A percentile compares a stretch with the other conserved stretches of the same genome.
These are phyloP conservation scores for Orientallactaga bullata DNA, from an alignment of 2,113 vertebrate genomes.

Conservation along the genomic window DNA sequence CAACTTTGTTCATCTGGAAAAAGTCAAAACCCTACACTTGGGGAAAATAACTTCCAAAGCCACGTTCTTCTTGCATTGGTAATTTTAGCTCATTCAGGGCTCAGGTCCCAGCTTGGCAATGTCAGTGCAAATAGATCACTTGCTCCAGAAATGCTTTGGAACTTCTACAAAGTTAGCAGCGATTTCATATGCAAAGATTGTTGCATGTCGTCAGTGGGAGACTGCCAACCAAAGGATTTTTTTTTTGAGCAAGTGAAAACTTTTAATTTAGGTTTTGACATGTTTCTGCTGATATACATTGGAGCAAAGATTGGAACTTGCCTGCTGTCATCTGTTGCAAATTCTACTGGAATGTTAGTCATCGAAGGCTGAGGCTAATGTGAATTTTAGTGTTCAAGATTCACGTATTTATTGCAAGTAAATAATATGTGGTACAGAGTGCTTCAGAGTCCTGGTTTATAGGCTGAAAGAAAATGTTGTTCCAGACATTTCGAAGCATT, in stretches of 20 bases:
- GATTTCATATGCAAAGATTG: slow-evolving; percentile 80
- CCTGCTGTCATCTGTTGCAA: slow-evolving; percentile 78
- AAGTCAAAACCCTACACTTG: slow-evolving; percentile 73
- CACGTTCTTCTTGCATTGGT: slow-evolving; percentile 79
- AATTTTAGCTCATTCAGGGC: slow-evolving; percentile 83
- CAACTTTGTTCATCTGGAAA: slow-evolving; percentile 77
- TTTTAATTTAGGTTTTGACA: slow-evolving; percentile 82
- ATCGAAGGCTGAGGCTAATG: slow-evolving; percentile 46
- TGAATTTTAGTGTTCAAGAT: slow-evolving; percentile 55
- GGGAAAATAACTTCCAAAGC: slow-evolving; percentile 75
- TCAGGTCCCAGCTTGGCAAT: slow-evolving; percentile 83
- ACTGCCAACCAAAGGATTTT: slow-evolving; percentile 77
- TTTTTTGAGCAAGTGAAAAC: slow-evolving; percentile 76
- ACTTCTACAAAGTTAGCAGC: slow-evolving; percentile 77
- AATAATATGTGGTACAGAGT: slow-evolving; percentile 12
- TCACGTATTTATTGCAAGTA: slow-evolving; percentile 54
- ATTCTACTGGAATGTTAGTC: slow-evolving; percentile 74
- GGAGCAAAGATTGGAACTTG: slow-evolving; percentile 76
- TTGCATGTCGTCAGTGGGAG: slow-evolving; percentile 79
- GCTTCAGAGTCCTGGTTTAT: slow-evolving; percentile 61
- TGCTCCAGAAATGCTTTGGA: slow-evolving; percentile 83
- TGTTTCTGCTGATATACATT: slow-evolving; percentile 77
- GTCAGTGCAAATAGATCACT: slow-evolving; percentile 81
- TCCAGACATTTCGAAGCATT: slow-evolving; percentile 42
- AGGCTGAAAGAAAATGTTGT: slow-evolving; percentile 42